Percentiles rank a stretch among this genome's conserved stretches.
Evolutionary conservation across 2,797 vertebrate species (phyloP).

Genomic region (Pangasius djambal): DNA sequence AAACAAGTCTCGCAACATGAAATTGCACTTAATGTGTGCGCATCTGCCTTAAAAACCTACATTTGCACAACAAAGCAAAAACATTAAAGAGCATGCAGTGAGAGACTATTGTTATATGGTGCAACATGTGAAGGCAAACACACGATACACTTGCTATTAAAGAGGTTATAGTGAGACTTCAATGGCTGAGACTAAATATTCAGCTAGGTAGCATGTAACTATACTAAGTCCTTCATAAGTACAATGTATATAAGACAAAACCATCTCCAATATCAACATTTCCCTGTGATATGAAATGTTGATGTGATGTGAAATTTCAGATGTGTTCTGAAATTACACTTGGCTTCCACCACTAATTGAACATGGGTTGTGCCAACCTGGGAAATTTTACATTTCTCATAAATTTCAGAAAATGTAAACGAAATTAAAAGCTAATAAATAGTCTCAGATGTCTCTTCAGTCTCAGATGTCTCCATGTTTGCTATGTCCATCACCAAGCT

Average conservation of each 20-base stretch:
- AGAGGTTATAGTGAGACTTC: background rate
- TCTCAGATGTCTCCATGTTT: background rate
- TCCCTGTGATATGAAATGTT: no score
- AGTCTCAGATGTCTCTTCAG: background rate
- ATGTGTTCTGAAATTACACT: no score
- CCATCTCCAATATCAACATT: background rate
- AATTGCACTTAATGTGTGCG: background rate
- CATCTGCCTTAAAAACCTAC: background rate
- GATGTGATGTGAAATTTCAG: background rate
- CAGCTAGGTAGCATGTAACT: background rate
- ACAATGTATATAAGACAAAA: background rate
- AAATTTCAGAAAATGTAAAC: background rate
- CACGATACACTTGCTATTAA: background rate
- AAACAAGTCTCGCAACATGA: background rate
- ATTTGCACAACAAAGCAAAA: background rate
- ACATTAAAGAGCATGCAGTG: background rate
- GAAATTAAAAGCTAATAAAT: background rate
- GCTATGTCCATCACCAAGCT: background rate
- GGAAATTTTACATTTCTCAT: background rate
- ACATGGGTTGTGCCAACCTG: background rate
- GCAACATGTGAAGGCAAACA: background rate
- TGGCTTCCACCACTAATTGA: background rate
- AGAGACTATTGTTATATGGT: background rate
- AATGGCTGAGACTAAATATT: background rate
- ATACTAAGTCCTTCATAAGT: background rate